These are phyloP conservation scores for Mactromeris polynyma DNA, from an alignment of 2,888 invertebrate genomes.

Conservation along the genomic window DNA sequence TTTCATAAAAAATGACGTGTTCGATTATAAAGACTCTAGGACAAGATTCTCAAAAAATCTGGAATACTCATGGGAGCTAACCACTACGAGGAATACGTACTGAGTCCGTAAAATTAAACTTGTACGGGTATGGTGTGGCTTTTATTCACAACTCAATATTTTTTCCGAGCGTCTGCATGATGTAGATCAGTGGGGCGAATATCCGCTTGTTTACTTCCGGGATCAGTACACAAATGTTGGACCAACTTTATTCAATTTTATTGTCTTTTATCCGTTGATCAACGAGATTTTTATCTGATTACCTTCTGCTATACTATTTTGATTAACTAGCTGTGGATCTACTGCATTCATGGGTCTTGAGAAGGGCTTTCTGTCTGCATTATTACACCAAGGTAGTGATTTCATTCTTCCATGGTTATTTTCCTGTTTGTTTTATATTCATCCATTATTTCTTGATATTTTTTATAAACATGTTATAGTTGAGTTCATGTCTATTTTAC, in stretches of 20 bases:
- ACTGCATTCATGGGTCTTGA: not conserved
- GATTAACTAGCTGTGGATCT: not conserved
- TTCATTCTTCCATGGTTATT: not conserved
- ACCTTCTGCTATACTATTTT: not conserved
- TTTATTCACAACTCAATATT: not conserved
- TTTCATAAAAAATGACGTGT: no score
- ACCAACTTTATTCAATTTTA: not conserved
- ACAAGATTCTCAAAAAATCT: no score
- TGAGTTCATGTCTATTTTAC: not conserved
- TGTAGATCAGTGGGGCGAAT: slow-evolving; percentile 9
- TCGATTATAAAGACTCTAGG: no score
- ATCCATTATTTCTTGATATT: not conserved
- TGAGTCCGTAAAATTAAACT: not conserved
- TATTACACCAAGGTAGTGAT: not conserved
- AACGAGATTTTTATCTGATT: not conserved
- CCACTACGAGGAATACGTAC: not conserved
- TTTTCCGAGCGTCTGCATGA: slow-evolving; percentile 11
- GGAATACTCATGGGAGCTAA: not conserved
- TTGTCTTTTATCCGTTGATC: not conserved
- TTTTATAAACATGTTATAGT: not conserved
- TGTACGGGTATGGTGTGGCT: not conserved
- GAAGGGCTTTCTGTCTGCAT: not conserved
- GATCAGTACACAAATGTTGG: slow-evolving; percentile 6
- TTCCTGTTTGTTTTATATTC: not conserved
- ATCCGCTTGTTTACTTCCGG: slow-evolving; percentile 69